Evolutionary conservation across 2,797 vertebrate species (phyloP).

Genomic region (Epinephelus malabaricus): DNA sequence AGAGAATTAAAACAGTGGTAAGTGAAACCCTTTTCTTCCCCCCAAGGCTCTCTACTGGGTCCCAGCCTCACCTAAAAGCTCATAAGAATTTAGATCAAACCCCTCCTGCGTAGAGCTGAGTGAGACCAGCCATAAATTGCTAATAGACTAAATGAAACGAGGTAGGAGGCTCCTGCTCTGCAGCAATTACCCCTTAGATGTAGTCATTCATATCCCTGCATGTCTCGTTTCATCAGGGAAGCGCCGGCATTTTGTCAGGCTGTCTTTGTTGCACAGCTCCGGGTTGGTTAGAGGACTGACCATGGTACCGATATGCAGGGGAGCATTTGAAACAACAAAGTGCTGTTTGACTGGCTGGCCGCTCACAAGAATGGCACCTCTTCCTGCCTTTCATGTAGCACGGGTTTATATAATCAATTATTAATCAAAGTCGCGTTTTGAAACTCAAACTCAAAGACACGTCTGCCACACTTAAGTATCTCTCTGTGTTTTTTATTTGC

Average conservation of each 20-base stretch:
- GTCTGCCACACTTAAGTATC: conserved; percentile 86
- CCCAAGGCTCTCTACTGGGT: conserved; percentile 76
- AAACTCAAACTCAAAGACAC: conserved; percentile 94
- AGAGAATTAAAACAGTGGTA: conserved; percentile 79
- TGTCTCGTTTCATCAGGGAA: conserved; percentile 88
- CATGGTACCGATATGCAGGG: conserved; percentile 86
- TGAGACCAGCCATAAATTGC: conserved; percentile 96
- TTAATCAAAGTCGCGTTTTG: conserved; percentile 99
- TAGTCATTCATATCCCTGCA: conserved; percentile 86
- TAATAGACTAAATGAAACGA: conserved; percentile 95
- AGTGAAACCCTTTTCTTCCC: conserved; percentile 75
- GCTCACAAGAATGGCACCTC: conserved; percentile 91
- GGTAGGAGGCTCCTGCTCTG: conserved; percentile 88
- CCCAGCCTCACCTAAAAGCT: conserved; percentile 82
- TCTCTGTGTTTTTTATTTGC: conserved; percentile 76
- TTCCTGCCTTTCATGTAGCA: conserved; percentile 98
- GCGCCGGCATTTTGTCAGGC: conserved; percentile 82
- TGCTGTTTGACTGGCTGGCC: conserved; percentile 93
- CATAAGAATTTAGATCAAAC: conserved; percentile 87
- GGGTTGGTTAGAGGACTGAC: conserved; percentile 68
- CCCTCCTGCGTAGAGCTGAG: conserved; percentile 86
- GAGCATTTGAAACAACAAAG: conserved; percentile 98
- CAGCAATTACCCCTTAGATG: conserved; percentile 87
- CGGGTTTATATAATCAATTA: conserved; percentile 99
- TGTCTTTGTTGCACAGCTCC: conserved; percentile 74